Evolutionary conservation across 1,140 invertebrate species (phyloP), one percentile per base, ranked within the genome.

Genomic region (Leguminivora glycinivorella): DNA sequence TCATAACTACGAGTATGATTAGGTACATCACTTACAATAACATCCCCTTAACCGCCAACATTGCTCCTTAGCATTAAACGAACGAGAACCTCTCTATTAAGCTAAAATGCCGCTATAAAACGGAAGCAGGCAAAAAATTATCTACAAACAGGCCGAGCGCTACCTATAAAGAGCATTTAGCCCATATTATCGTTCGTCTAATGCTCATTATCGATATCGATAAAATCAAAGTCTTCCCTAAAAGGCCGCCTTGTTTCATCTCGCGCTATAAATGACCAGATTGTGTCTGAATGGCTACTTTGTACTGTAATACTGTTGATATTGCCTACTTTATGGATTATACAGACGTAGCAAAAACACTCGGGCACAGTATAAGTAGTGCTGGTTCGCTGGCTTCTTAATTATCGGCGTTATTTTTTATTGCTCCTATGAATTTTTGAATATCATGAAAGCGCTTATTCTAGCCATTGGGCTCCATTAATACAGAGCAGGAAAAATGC

Each of bases 221-320:
- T 78, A 73, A 70, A 38, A 79, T 84, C 81, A 85, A 72, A 83
- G 73, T 63, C 73, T 66, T 72, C 76, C 72, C 76, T 79, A 77
- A 76, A 70, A 58, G 73, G 75, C 19, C 81, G 80, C 80, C 80
- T 85, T 84, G 87, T 89, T 86, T 86, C 87, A 89, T 87, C 83
- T 85, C 84, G 70, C 76, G 78, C 81, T 80, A 83, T 87, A 85
- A 89, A 86, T 85, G 84, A 88, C 85, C 87, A 89, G 87, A 88
- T 87, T 87, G 83, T 79, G 79, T 75, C 79, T 89, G 87, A 89
- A 89, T 87, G 77, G 79, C 74, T 75, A 73, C 87, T 87, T 87
- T 89, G 85, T 89, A 82, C 76, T 82, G 70, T 87, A 88, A 85
- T 89, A 82, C 76, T 82, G 70, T 63, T 63, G 74, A 81, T 84